Evolutionary conservation across 2,888 invertebrate species (phyloP).

Genomic region (Philhelius pedissequus): DNA sequence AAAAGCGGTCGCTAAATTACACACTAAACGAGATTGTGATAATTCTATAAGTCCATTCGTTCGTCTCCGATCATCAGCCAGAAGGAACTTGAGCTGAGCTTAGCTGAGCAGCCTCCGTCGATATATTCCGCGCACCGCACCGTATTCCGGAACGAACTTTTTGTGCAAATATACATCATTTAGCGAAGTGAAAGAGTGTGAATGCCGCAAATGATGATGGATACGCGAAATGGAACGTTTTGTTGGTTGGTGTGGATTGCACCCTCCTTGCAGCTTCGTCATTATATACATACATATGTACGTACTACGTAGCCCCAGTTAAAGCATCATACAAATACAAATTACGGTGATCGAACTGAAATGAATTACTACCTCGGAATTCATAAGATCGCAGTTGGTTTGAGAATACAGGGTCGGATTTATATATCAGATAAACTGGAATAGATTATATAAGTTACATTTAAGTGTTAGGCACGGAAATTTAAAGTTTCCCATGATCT

Average conservation of each 20-base stretch:
- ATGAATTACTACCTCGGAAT: conserved; percentile 65
- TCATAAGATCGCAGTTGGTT: conserved; percentile 42
- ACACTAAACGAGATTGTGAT: conserved; percentile 69
- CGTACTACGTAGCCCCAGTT: conserved; percentile 8
- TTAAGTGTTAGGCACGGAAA: too few relatives aligned
- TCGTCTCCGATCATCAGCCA: conserved; percentile 17
- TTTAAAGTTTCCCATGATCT: too few relatives aligned
- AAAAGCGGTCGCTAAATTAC: conserved; percentile 69
- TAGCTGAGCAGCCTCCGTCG: not conserved
- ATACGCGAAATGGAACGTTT: conserved; percentile 38
- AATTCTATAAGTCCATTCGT: conserved; percentile 63
- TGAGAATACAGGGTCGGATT: not conserved
- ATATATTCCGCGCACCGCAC: not conserved
- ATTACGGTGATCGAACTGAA: conserved; percentile 64
- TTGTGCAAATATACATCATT: conserved; percentile 68
- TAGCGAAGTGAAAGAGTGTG: conserved; percentile 68
- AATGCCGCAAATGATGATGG: conserved; percentile 69
- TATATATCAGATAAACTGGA: not conserved
- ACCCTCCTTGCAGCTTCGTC: not conserved
- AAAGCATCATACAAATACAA: conserved; percentile 48
- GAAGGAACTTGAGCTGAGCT: conserved; percentile 28
- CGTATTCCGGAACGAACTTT: conserved; percentile 50
- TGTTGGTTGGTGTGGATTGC: not conserved
- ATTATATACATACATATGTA: too few relatives aligned
- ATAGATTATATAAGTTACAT: too few relatives aligned